Percentiles rank a stretch among this genome's conserved stretches.
phyloP scores from a whole-genome alignment of 2,888 invertebrate genomes.

The Entomobrya multifasciata region DNA sequence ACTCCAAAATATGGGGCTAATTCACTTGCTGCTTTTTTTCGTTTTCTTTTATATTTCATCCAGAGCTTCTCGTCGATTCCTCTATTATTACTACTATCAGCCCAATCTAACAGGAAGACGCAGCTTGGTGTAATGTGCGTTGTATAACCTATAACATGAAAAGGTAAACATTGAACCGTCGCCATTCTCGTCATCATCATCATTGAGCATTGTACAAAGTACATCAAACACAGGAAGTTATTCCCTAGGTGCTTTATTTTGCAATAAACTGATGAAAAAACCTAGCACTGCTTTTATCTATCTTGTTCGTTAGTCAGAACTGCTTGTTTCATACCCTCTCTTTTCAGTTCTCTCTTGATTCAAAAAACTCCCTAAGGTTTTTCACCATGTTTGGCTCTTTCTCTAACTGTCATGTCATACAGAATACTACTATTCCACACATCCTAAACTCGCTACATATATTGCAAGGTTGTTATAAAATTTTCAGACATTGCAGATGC shows the following conservation, averaged over 20 bases:
- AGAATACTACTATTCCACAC: slow-evolving; percentile 44
- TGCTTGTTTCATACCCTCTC: slow-evolving; percentile 30
- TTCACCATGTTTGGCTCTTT: slow-evolving; percentile 30
- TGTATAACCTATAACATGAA: neutral
- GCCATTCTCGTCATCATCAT: neutral
- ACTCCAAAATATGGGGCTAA: slow-evolving; percentile 13
- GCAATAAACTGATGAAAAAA: slow-evolving; percentile 57
- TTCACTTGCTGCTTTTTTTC: slow-evolving; percentile 39
- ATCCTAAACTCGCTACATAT: slow-evolving; percentile 15
- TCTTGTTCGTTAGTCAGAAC: slow-evolving; percentile 16
- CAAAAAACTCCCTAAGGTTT: slow-evolving; percentile 19
- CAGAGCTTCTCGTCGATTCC: neutral
- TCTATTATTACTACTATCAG: neutral
- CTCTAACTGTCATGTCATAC: slow-evolving; percentile 19
- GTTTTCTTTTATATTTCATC: slow-evolving; percentile 19
- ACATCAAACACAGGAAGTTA: slow-evolving; percentile 63
- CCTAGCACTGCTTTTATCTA: slow-evolving; percentile 53
- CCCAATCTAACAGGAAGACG: slow-evolving; percentile 19
- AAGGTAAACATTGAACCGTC: slow-evolving; percentile 42
- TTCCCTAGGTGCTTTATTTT: slow-evolving; percentile 58
- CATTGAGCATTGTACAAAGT: neutral
- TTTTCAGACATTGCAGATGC: slow-evolving; percentile 61
- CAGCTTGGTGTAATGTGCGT: slow-evolving; percentile 22
- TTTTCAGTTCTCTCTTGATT: neutral
- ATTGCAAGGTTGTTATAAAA: slow-evolving; percentile 19